Evolutionary conservation across 2,888 invertebrate species (phyloP), one percentile per base, ranked within the genome.

Genomic region (Phalangium opilio): DNA sequence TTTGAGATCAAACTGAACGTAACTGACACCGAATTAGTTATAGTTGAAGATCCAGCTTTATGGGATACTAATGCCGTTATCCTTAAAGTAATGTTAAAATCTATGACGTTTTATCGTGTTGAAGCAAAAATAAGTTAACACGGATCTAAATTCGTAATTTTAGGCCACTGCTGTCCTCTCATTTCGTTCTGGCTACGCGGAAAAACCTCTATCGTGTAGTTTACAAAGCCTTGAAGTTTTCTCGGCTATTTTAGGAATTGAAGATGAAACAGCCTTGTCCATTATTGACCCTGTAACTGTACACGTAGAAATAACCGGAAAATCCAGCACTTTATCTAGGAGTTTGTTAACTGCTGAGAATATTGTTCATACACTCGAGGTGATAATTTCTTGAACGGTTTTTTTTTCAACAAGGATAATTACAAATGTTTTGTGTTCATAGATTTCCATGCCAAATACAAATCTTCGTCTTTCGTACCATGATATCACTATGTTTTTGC

Each of bases 51-150:
- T 64, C 79, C 84, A 1, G 79, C 85, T 1, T 74, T 81, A 14
- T 75, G 78, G 71, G 90, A 95, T 64, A 85, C 91, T 1, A 89
- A 89, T 64, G 91, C 95, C 1, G 83, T 96, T 11, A 91, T 96
- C 61, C 71, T 93, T 14, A 68, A 69, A 62, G 68, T 68, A 57
- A 36, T 18, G 17, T 11, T 27, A 44, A 18, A 27, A 35, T 7
- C 38, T 44, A 8, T 36, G 34, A 12, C 34, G 12, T 34, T 34
- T 34, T 34, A 12, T 34, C 12, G 11, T 34, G n/a, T n/a, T n/a
- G n/a, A n/a, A n/a, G n/a, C n/a, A n/a, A n/a, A 45, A 44, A 15
- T 45, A 17, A 10, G 20, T 43, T 32, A 32, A 33, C 7, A n/a
- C n/a, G n/a, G n/a, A n/a, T n/a, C 17, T 41, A 48, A 49, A 47